phyloP scores from a whole-genome alignment of 2,113 vertebrate species.

The Passer montanus region DNA sequence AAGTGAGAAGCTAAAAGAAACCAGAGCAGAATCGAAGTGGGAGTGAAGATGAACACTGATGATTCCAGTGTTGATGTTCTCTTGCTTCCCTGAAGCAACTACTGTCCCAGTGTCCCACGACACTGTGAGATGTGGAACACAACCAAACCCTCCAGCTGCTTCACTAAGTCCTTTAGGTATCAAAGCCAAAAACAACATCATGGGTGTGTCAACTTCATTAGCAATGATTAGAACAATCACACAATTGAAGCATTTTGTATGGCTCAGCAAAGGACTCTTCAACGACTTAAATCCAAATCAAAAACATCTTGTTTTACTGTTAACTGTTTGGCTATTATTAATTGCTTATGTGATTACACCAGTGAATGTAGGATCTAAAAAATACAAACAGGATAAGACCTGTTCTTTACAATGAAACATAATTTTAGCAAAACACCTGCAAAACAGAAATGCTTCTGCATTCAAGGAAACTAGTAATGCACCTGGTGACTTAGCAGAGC shows the following conservation, averaged over 20 bases:
- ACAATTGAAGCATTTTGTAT: neutral
- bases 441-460: slow-evolving; percentile 2
- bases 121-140: neutral
- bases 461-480: neutral
- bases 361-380: neutral
- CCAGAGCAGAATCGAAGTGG: neutral
- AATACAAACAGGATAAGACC: neutral
- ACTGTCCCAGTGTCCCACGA: neutral
- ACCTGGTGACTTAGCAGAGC: neutral
- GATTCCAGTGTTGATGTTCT: neutral
- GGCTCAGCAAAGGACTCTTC: slow-evolving; percentile 22
- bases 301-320: slow-evolving; percentile 19
- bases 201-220: slow-evolving; percentile 20
- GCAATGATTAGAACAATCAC: neutral
- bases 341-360: neutral
- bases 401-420: neutral
- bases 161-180: slow-evolving; percentile 28
- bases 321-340: neutral
- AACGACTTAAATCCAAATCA: slow-evolving; percentile 1
- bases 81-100: neutral
- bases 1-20: neutral
- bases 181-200: slow-evolving; percentile 33
- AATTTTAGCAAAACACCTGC: slow-evolving; percentile 18
- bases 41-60: neutral
- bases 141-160: slow-evolving; percentile 11